Percentiles rank a stretch among this genome's conserved stretches.
Conservation (phyloP, 1,140 invertebrate genomes). For the Patella vulgata region DNA sequence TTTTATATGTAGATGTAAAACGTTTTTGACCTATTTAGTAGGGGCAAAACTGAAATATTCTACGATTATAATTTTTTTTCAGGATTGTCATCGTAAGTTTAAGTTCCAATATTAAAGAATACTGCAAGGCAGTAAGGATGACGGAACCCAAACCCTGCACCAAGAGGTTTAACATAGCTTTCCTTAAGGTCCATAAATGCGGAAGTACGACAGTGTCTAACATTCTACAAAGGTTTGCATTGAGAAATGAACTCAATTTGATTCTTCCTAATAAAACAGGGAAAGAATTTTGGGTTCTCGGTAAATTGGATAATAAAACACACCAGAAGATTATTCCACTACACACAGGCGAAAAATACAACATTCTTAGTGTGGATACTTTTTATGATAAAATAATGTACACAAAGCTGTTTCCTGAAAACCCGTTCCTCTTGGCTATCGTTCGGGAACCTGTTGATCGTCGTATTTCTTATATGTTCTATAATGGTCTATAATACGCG, state of each 20-base stretch:
- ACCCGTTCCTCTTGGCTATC: constrained; percentile 46
- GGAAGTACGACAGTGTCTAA: constrained; percentile 53
- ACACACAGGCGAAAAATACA: constrained; percentile 3
- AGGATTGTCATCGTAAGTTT: too few relatives aligned
- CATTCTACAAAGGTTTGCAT: constrained; percentile 48
- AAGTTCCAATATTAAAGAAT: too few relatives aligned
- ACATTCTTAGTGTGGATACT: constrained; percentile 38
- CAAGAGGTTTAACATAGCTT: constrained; percentile 36
- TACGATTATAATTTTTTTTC: too few relatives aligned
- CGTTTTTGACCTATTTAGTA: too few relatives aligned
- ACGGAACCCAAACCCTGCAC: background rate
- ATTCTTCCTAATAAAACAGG: constrained; percentile 35
- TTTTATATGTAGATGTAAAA: too few relatives aligned
- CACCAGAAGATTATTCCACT: constrained; percentile 1
- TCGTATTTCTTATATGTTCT: constrained; percentile 43
- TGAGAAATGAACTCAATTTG: constrained; percentile 38
- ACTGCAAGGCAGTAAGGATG: too few relatives aligned
- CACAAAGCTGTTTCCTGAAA: constrained; percentile 3
- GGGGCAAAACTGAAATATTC: too few relatives aligned
- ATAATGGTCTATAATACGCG: too few relatives aligned
- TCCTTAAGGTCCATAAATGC: constrained; percentile 56
- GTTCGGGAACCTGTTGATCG: constrained; percentile 44
- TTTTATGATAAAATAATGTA: constrained; percentile 35
- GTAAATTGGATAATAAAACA: constrained; percentile 15
- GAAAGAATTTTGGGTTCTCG: constrained; percentile 26